Percentiles rank a stretch among this genome's conserved stretches.
Conservation (phyloP, 2,797 vertebrate species). For the Ibycter americanus region DNA sequence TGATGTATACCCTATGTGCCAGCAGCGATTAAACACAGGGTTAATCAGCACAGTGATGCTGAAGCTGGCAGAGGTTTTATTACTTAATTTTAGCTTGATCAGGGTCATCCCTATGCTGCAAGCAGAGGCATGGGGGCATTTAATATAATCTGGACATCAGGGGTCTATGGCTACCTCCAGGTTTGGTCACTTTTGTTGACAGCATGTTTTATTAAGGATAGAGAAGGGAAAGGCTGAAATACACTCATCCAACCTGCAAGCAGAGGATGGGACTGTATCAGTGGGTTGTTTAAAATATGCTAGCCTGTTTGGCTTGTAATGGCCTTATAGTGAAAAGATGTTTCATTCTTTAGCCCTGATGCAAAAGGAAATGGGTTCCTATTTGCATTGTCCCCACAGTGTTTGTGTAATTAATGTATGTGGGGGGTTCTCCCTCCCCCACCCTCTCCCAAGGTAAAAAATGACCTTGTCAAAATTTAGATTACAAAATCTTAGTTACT, state of each 20-base stretch:
- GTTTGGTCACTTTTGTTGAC: background rate
- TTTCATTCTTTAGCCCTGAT: constrained; percentile 39
- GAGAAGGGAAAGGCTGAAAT: background rate
- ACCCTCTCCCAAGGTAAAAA: constrained; percentile 77
- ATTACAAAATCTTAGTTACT: constrained; percentile 82
- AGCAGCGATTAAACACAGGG: background rate
- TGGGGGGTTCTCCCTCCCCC: constrained; percentile 73
- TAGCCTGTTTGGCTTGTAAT: background rate
- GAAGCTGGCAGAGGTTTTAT: background rate
- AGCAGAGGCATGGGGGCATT: background rate
- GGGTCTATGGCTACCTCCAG: background rate
- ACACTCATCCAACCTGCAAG: background rate
- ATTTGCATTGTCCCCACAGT: constrained; percentile 77
- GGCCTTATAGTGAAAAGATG: background rate
- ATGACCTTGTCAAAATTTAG: constrained; percentile 84
- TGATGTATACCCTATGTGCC: background rate
- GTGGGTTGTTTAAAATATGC: background rate
- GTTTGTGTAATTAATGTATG: constrained; percentile 82
- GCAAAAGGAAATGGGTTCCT: constrained; percentile 59
- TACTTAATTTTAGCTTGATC: background rate
- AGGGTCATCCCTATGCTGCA: background rate
- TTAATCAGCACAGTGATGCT: background rate
- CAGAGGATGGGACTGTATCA: background rate
- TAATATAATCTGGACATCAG: background rate
- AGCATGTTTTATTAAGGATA: background rate